Evolutionary conservation across 2,888 invertebrate genomes (phyloP).

Genomic region (Saturnia japonica): DNA sequence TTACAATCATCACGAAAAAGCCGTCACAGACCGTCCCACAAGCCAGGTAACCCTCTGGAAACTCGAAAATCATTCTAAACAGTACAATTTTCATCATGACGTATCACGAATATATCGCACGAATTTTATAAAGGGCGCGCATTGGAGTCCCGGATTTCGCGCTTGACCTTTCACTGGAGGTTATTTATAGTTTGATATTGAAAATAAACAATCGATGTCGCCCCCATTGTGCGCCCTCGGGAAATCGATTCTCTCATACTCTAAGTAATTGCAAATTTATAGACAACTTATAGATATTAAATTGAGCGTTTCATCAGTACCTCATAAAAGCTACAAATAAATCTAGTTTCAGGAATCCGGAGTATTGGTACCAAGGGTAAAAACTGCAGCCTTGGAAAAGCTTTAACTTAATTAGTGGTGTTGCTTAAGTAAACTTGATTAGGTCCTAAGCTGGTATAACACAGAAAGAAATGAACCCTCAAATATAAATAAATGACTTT

Average conservation of each 20-base stretch:
- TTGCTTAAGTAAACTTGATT: background rate
- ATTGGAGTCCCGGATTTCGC: slow-evolving; percentile 54
- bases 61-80: background rate
- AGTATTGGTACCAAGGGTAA: background rate
- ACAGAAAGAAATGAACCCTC: slow-evolving; percentile 18
- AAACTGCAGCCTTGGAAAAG: background rate
- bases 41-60: slow-evolving; percentile 49
- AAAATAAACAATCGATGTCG: slow-evolving; percentile 64
- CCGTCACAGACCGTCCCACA: slow-evolving; percentile 45
- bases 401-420: background rate
- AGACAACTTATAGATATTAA: too few species aligned
- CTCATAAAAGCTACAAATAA: too few species aligned
- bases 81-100: background rate
- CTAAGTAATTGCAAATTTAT: background rate
- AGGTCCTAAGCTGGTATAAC: background rate
- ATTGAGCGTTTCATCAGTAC: too few species aligned
- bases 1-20: slow-evolving; percentile 69
- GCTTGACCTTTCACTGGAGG: slow-evolving; percentile 71
- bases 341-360: too few species aligned
- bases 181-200: slow-evolving; percentile 68
- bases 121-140: slow-evolving; percentile 60
- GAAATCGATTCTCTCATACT: slow-evolving; percentile 32
- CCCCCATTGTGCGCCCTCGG: slow-evolving; percentile 44
- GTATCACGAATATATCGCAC: slow-evolving; percentile 22
- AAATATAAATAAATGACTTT: slow-evolving; percentile 16